Percentiles rank a stretch among this genome's conserved stretches.
These are phyloP conservation scores for Opisthograptis luteolata DNA, from an alignment of 2,888 invertebrate species.

Conservation along the genomic window DNA sequence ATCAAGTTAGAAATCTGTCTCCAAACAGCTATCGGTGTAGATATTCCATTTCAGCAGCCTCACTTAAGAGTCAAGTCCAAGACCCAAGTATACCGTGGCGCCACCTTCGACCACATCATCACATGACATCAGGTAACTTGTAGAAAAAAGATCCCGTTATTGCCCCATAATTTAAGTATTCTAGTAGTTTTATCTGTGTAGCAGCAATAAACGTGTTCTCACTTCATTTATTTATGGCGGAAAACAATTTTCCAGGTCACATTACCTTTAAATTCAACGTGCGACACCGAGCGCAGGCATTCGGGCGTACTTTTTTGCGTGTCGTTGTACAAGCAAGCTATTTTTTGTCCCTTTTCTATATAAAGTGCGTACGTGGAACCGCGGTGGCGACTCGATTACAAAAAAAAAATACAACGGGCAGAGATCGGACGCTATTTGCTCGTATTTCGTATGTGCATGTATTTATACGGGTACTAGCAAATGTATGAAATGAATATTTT, in stretches of 20 bases:
- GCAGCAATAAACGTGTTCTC: too few relatives aligned
- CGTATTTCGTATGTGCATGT: constrained; percentile 39
- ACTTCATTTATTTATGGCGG: too few relatives aligned
- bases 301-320: constrained; percentile 20
- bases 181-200: too few relatives aligned
- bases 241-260: neutral
- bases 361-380: constrained; percentile 28
- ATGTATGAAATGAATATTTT: constrained; percentile 42
- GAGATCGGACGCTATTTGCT: constrained; percentile 21
- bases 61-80: too few relatives aligned
- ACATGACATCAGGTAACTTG: too few relatives aligned
- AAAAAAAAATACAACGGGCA: constrained; percentile 13
- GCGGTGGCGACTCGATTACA: constrained; percentile 24
- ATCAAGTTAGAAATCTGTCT: too few relatives aligned
- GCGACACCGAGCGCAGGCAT: constrained; percentile 22
- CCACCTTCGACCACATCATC: too few relatives aligned
- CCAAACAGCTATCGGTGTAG: too few relatives aligned
- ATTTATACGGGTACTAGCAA: constrained; percentile 27
- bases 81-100: too few relatives aligned
- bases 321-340: constrained; percentile 16
- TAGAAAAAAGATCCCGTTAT: too few relatives aligned
- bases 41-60: too few relatives aligned
- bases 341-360: constrained; percentile 22
- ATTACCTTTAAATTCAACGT: constrained; percentile 22
- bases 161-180: too few relatives aligned